These are phyloP conservation scores for Morone chrysops DNA, from an alignment of 2,113 vertebrate genomes.

Conservation along the genomic window DNA sequence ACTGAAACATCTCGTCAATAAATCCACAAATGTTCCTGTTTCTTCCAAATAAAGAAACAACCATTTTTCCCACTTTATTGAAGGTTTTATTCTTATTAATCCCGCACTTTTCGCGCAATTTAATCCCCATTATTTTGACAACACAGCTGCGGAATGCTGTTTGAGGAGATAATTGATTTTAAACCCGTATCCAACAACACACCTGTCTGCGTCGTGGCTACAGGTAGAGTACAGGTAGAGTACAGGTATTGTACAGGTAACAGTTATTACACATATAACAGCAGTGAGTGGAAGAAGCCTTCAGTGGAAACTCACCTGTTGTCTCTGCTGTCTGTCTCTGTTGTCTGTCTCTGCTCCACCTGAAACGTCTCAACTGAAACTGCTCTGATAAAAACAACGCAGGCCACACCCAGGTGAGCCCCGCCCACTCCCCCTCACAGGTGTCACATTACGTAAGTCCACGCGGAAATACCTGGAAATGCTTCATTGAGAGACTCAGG, in stretches of 20 bases:
- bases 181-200: background rate
- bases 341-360: background rate
- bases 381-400: slow-evolving; percentile 22
- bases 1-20: background rate
- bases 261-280: too few relatives aligned
- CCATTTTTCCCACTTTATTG: too few relatives aligned
- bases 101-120: background rate
- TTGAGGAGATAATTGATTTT: background rate
- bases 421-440: slow-evolving; percentile 3
- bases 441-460: slow-evolving; percentile 36
- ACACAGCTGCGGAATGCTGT: background rate
- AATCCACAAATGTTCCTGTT: background rate
- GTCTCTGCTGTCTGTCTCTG: background rate
- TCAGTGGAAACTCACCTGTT: slow-evolving; percentile 40
- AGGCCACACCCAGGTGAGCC: slow-evolving; percentile 53
- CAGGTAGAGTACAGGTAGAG: background rate
- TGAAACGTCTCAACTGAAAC: slow-evolving; percentile 61
- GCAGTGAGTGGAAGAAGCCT: fast-evolving
- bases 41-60: background rate
- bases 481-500: too few relatives aligned
- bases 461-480: background rate
- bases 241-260: background rate
- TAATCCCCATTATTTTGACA: background rate
- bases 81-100: background rate
- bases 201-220: background rate